Base-by-base conservation (phyloP, 1,140 invertebrate genomes). In the Heliothis virescens region DNA sequence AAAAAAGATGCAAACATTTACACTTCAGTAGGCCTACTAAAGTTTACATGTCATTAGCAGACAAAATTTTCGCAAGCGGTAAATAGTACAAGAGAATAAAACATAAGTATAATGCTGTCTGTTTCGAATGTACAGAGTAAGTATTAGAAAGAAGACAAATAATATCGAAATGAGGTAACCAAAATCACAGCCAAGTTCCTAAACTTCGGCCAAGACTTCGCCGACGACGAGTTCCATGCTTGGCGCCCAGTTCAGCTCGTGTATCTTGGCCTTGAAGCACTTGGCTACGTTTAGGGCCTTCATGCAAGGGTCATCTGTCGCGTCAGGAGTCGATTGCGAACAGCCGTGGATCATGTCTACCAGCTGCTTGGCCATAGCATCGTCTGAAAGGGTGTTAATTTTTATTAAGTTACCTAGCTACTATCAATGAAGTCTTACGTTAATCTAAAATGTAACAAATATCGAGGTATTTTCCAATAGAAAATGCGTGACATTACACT, bases 191-290 rank as follows among this genome's bases (percentile, higher is more conserved):
- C 2, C 7, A 11, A 21, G 2, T 11, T 12, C 9, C 29, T 72
- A 72, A 2, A 83, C 71, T 74, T 87, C 85, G 47, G 85, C 79
- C 16, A 88, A 59, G 1, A 88, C 50, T 11, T 88, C 86, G 48
- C 79, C 86, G 0, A 86, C 29, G 2, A 84, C 26, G 4, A 88
- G 29, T 0, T 86, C 83, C 79, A 84, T 79, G 53, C 34, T 57
- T 1, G 86, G 86, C 18, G 85, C 85, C 86, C 85, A 85, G 34
- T 85, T 82, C 11, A 85, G 81, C 53, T 86, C 84, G 57, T 88
- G 86, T 5, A 88, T 79, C 41, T 84, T 83, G 1, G 57, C 55
- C 60, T 86, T 85, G 82, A 88, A 88, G 81, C 86, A 88, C 52
- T 69, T 86, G 34, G 81, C 81, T 1, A 84, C 69, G 13, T 72